phyloP scores from a whole-genome alignment of 2,113 vertebrate species.

The Sylvia atricapilla region DNA sequence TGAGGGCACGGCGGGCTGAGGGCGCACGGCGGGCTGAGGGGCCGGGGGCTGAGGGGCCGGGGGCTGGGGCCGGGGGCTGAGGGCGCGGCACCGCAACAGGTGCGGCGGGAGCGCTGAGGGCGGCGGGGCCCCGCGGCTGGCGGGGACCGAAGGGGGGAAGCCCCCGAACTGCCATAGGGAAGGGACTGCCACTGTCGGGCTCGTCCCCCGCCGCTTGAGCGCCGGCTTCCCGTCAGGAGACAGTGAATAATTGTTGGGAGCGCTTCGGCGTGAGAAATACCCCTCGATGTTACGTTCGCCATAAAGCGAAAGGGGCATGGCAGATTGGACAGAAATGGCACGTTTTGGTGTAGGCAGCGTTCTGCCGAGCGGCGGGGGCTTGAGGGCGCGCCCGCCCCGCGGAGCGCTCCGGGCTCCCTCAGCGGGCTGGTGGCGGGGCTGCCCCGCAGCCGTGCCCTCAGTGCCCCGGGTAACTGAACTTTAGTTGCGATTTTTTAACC shows the following conservation, averaged over 20 bases:
- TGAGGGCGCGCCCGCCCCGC: accelerated
- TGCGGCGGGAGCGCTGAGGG: background rate
- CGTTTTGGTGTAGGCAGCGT: background rate
- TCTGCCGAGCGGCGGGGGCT: background rate
- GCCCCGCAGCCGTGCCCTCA: background rate
- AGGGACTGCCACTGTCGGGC: accelerated
- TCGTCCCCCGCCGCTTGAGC: accelerated
- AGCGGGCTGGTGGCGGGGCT: background rate
- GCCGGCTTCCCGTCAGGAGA: too few relatives aligned
- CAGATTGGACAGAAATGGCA: accelerated
- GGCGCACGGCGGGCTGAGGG: too few relatives aligned
- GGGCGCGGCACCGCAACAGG: background rate
- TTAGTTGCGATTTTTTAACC: background rate
- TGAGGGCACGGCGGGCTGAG: background rate
- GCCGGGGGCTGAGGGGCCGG: background rate
- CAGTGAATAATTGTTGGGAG: background rate
- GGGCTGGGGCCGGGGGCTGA: background rate
- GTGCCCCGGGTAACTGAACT: background rate
- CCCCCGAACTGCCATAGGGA: background rate
- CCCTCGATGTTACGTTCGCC: accelerated
- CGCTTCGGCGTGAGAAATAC: background rate
- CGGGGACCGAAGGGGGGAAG: background rate
- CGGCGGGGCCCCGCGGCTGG: background rate
- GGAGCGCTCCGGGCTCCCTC: background rate
- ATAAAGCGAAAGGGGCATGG: accelerated